phyloP scores from a whole-genome alignment of 2,797 vertebrate genomes.

The Anableps anableps region DNA sequence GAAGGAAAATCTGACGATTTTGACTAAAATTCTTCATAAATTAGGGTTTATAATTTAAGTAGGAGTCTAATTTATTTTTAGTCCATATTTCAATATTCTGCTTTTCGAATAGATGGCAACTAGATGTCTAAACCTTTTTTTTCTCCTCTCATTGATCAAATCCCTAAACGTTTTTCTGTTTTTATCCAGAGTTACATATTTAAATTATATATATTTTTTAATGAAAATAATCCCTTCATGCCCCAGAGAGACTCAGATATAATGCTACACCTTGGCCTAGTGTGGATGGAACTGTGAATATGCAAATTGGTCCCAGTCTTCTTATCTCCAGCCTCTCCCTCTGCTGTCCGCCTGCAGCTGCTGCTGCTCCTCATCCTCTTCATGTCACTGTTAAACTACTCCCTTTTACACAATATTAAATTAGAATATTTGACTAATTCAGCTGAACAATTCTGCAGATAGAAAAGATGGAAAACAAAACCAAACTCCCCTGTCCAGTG shows the following conservation, averaged over 20 bases:
- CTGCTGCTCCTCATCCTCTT: background rate
- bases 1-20: background rate
- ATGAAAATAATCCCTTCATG: constrained; percentile 16
- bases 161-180: constrained; percentile 2
- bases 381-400: background rate
- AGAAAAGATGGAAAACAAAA: background rate
- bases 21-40: background rate
- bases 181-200: background rate
- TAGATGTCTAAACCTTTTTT: background rate
- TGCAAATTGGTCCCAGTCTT: constrained; percentile 17
- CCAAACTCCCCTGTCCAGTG: background rate
- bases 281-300: constrained; percentile 20
- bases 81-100: background rate
- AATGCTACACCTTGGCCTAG: constrained; percentile 11
- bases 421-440: background rate
- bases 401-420: background rate
- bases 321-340: constrained; percentile 16
- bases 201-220: background rate
- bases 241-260: constrained; percentile 13
- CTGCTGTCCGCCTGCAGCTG: constrained; percentile 7
- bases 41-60: background rate
- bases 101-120: background rate
- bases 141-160: constrained; percentile 2
- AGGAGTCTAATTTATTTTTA: background rate
- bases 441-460: background rate